Conservation (phyloP, 1,140 invertebrate species). For the Cheumatopsyche charites region DNA sequence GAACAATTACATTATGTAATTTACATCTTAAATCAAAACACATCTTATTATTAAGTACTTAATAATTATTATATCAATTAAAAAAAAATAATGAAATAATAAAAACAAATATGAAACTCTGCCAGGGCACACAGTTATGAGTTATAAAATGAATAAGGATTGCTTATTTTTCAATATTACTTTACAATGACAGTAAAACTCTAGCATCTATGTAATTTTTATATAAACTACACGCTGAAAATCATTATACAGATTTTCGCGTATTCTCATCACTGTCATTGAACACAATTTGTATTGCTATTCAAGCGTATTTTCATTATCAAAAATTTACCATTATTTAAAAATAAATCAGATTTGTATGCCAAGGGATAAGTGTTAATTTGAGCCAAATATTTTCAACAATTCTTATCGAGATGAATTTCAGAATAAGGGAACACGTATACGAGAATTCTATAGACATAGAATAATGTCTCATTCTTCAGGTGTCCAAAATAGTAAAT, state of each 20-base stretch:
- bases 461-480: conserved; percentile 8
- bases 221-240: not conserved
- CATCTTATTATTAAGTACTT: conserved; percentile 27
- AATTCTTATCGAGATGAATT: too few species aligned
- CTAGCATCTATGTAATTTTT: not conserved
- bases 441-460: conserved; percentile 17
- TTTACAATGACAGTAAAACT: conserved; percentile 15
- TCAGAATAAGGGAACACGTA: conserved; percentile 1
- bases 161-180: not conserved
- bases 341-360: not conserved
- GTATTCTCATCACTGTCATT: conserved; percentile 11
- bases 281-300: conserved; percentile 22
- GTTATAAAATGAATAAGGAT: too few species aligned
- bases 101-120: not conserved
- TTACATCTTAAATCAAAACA: conserved; percentile 21
- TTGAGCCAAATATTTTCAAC: too few species aligned
- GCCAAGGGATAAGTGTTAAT: not conserved
- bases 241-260: not conserved
- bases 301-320: not conserved
- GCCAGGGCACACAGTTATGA: too few species aligned
- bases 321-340: not conserved
- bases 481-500: conserved; percentile 14
- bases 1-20: not conserved
- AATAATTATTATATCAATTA: conserved; percentile 7
- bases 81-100: not conserved